Evolutionary conservation across 1,140 invertebrate species (phyloP), one percentile per base, ranked within the genome.

Genomic region (Micrasema longulum): DNA sequence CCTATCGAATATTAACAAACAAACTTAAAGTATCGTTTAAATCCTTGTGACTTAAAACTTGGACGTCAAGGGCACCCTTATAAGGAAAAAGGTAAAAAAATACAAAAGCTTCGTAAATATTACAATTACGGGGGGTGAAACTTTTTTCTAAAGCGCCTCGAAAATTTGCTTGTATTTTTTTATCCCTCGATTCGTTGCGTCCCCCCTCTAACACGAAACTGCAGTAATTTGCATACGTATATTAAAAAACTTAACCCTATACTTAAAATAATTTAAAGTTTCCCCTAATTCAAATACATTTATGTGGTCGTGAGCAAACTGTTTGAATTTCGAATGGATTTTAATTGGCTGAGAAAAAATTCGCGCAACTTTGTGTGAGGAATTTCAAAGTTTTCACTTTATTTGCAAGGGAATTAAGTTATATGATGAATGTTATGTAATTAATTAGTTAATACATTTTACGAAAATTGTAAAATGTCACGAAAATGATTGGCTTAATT

Each of bases 161-260:
- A 26, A 12, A n/a, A n/a, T 12, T 20, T 23, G 2, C 23, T 53
- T 11, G 50, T 22, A 22, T 3, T 26, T 26, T 11, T 35, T 53
- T 11, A 45, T 16, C 41, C 41, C 50, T 23, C 1, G 6, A 0
- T 2, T 22, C 1, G 6, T 57, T 12, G 23, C 31, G 12, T 4
- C 9, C 0, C 55, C 35, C 23, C 1, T 26, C 11, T 53, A 12
- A 9, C 26, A 18, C 55, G 2, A 6, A 41, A 60, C 55, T 60
- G 55, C 55, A 60, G 55, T 38, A 36, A 60, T 60, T 60, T 60
- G 55, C 55, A 60, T 60, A 41, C 55, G 20, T 18, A 60, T 35
- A 60, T 60, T 60, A 60, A 60, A 26, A 9, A 60, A 60, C 55
- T 60, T 60, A 60, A 60, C 55, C 55, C 55, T 20, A 60, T 41